phyloP scores from a whole-genome alignment of 2,113 vertebrate genomes.

The Lates calcarifer region DNA sequence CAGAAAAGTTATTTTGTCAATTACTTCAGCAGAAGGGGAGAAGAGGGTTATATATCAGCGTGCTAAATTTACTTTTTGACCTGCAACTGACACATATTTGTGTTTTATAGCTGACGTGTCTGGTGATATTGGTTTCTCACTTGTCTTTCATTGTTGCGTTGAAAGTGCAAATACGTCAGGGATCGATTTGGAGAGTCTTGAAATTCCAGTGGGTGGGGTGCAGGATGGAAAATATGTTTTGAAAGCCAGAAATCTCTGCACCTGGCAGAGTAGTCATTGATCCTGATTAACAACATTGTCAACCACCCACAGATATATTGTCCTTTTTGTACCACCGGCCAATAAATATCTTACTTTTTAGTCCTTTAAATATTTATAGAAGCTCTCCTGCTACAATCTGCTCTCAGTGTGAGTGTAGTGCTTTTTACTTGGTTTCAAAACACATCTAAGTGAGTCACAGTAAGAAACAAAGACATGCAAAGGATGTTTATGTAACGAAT shows the following conservation, averaged over 20 bases:
- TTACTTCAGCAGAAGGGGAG: not conserved
- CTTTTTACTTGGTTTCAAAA: conserved; percentile 36
- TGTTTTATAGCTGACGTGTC: conserved; percentile 6
- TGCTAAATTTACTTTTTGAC: conserved; percentile 11
- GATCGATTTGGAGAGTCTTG: conserved; percentile 54
- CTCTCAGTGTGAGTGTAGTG: conserved; percentile 8
- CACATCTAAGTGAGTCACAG: conserved; percentile 19
- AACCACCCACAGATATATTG: conserved; percentile 15
- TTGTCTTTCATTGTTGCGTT: conserved; percentile 36
- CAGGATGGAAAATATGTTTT: conserved; percentile 40
- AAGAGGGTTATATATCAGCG: not conserved
- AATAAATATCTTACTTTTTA: conserved; percentile 20
- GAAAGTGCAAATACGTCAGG: conserved; percentile 54
- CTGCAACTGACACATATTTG: conserved; percentile 11
- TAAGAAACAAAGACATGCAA: conserved; percentile 33
- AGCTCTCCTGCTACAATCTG: conserved; percentile 8
- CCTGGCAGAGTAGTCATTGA: conserved; percentile 34
- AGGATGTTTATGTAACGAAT: conserved; percentile 20
- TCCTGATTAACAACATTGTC: conserved; percentile 50
- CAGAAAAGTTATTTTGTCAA: not conserved
- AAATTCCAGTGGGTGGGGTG: conserved; percentile 55
- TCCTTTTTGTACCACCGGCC: conserved; percentile 16
- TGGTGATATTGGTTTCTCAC: conserved; percentile 26
- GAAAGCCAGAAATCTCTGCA: conserved; percentile 42
- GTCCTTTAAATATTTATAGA: conserved; percentile 46